Percentiles rank a stretch among this genome's conserved stretches.
phyloP scores from a whole-genome alignment of 2,888 invertebrate species.

The Julus scanicus region DNA sequence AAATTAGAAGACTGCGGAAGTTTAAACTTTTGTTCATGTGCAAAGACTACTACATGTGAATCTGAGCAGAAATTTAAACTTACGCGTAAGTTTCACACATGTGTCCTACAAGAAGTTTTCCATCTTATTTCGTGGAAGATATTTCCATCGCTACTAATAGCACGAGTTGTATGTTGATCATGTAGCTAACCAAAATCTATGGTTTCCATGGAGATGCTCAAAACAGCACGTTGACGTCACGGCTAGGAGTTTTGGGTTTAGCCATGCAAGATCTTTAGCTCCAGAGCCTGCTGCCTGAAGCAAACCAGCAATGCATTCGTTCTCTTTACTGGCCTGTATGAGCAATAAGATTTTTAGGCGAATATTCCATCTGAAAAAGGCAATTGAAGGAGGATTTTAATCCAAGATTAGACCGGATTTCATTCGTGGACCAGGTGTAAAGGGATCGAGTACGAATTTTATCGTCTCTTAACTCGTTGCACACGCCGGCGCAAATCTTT shows the following conservation, averaged over 20 bases:
- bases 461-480: slow-evolving; percentile 44
- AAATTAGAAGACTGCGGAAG: too few species aligned
- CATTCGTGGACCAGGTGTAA: slow-evolving; percentile 26
- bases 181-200: not conserved
- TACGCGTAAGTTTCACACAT: too few species aligned
- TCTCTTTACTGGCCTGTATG: not conserved
- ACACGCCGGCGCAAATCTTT: slow-evolving; percentile 2
- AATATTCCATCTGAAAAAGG: not conserved
- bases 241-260: not conserved
- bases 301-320: not conserved
- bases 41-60: too few species aligned
- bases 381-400: slow-evolving; percentile 32
- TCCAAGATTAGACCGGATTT: slow-evolving; percentile 15
- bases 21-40: too few species aligned
- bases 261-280: not conserved
- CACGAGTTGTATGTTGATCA: too few species aligned
- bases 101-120: too few species aligned
- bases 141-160: too few species aligned
- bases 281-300: not conserved
- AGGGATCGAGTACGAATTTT: not conserved
- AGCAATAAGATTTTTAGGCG: not conserved
- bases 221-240: not conserved
- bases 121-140: too few species aligned
- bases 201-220: not conserved
- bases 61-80: too few species aligned